These are phyloP conservation scores for Platygyra sinensis DNA, from an alignment of 64 coral and sea anemone species.

Conservation along the genomic window DNA sequence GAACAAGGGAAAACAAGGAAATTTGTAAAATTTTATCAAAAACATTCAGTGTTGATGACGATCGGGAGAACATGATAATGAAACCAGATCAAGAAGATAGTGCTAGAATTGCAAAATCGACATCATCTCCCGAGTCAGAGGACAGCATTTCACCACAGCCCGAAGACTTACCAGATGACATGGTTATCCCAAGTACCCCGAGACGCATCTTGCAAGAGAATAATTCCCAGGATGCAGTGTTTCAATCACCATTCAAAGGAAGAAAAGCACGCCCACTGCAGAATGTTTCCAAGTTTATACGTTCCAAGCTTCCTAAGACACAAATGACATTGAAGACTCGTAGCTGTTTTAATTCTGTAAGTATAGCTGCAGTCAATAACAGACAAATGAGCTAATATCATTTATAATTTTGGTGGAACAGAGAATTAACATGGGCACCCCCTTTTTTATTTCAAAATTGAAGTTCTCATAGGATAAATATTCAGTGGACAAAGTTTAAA, in stretches of 20 bases:
- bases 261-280: slow-evolving; percentile 16
- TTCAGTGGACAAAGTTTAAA: too few species aligned
- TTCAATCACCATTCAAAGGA: slow-evolving; percentile 31
- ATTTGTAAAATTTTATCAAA: slow-evolving; percentile 21
- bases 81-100: neutral
- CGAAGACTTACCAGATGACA: neutral
- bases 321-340: slow-evolving; percentile 31
- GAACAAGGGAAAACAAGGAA: neutral
- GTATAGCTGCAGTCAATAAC: neutral
- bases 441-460: too few species aligned
- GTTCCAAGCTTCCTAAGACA: slow-evolving; percentile 33
- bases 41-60: slow-evolving; percentile 15
- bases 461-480: too few species aligned
- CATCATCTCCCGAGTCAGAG: neutral
- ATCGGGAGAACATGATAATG: neutral
- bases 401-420: too few species aligned
- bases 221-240: neutral
- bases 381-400: too few species aligned
- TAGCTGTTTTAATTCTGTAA: slow-evolving; percentile 48
- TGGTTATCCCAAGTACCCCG: neutral
- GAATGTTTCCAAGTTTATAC: slow-evolving; percentile 19
- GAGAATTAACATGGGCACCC: too few species aligned
- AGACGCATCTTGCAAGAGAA: slow-evolving; percentile 1
- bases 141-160: neutral
- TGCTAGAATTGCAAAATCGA: neutral